A percentile compares a stretch with the other conserved stretches of the same genome.
Evolutionary conservation across 1,140 invertebrate genomes (phyloP).

Genomic region (Drosophila pachea): DNA sequence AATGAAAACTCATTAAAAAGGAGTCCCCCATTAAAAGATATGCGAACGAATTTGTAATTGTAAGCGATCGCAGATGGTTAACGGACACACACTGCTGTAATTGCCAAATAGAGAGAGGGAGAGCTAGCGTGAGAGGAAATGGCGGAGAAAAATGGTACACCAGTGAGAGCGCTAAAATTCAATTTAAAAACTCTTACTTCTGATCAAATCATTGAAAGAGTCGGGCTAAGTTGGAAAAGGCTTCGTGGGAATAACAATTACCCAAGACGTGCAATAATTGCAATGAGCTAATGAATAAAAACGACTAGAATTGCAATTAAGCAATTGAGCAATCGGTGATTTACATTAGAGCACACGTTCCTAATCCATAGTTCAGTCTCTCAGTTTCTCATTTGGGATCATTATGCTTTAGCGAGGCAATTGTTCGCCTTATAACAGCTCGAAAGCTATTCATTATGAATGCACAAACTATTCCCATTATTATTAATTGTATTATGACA

Average conservation of each 20-base stretch:
- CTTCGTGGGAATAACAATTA: not conserved
- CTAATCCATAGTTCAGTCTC: no score
- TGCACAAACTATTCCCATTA: not conserved
- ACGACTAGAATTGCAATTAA: no score
- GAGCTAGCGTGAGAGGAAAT: not conserved
- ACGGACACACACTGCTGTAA: slow-evolving; percentile 4
- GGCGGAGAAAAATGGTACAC: not conserved
- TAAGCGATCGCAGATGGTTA: slow-evolving; percentile 18
- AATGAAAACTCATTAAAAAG: slow-evolving; percentile 45
- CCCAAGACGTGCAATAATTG: no score
- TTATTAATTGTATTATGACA: not conserved
- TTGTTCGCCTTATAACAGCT: not conserved
- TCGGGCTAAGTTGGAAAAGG: not conserved
- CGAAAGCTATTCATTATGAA: not conserved
- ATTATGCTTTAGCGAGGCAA: not conserved
- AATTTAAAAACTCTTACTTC: slow-evolving; percentile 6
- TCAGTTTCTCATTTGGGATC: no score
- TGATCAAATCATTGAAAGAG: not conserved
- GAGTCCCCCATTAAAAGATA: slow-evolving; percentile 34
- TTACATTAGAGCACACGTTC: no score
- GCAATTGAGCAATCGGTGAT: no score
- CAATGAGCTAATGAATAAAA: no score
- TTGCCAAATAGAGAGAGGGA: not conserved
- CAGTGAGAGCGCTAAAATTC: not conserved
- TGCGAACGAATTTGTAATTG: slow-evolving; percentile 36